phyloP scores from a whole-genome alignment of 1,140 invertebrate species.

The Octopus bimaculoides region DNA sequence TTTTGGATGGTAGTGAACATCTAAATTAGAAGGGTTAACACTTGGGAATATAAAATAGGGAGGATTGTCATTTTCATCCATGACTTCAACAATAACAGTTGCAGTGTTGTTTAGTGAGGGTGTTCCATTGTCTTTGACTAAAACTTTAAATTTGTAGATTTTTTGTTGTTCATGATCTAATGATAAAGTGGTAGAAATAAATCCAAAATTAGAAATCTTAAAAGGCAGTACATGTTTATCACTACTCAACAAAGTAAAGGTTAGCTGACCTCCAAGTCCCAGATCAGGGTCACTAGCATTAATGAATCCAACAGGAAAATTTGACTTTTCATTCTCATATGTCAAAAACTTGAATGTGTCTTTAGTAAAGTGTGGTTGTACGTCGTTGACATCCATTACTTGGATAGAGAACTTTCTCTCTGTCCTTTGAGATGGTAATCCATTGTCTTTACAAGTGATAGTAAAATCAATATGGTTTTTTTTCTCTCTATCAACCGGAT shows the following conservation, averaged over 20 bases:
- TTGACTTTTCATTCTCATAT: conserved; percentile 80
- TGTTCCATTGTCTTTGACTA: no score
- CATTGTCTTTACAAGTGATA: conserved; percentile 80
- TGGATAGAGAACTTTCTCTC: conserved; percentile 83
- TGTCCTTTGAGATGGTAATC: conserved; percentile 73
- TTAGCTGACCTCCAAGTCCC: conserved; percentile 56
- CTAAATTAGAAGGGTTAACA: no score
- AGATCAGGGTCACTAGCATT: conserved; percentile 53
- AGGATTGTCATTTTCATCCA: no score
- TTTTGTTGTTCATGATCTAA: no score
- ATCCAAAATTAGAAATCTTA: not conserved
- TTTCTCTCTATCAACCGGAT: conserved; percentile 76
- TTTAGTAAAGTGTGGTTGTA: conserved; percentile 79
- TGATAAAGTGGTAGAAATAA: not conserved
- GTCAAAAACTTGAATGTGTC: conserved; percentile 92
- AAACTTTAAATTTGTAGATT: no score
- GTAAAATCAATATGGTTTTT: conserved; percentile 82
- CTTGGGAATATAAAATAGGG: no score
- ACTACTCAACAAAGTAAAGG: conserved; percentile 64
- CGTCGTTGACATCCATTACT: conserved; percentile 93
- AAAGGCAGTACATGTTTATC: conserved; percentile 58
- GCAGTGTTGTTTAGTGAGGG: no score
- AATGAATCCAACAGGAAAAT: conserved; percentile 78
- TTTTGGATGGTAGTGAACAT: no score
- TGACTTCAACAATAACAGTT: no score